These are phyloP conservation scores for Tromatobia lineatoria DNA, from an alignment of 2,888 invertebrate species.

Conservation along the genomic window DNA sequence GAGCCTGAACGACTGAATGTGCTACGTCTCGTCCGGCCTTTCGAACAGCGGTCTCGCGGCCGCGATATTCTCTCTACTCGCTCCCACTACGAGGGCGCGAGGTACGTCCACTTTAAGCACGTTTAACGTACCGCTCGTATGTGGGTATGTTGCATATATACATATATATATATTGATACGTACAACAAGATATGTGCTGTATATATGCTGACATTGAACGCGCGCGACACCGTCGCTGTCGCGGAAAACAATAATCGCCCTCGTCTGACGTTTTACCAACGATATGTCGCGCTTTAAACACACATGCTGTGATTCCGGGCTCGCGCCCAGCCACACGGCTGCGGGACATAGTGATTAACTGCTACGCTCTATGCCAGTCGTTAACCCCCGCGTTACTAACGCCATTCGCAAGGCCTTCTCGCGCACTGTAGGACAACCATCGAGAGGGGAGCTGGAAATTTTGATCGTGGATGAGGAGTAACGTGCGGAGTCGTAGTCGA, in stretches of 20 bases:
- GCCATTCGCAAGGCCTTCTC: slow-evolving; percentile 2
- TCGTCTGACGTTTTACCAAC: slow-evolving; percentile 12
- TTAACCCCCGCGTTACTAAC: slow-evolving; percentile 37
- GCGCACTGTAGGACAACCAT: not conserved
- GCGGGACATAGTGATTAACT: slow-evolving; percentile 24
- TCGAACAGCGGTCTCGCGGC: slow-evolving; percentile 62
- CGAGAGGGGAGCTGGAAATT: slow-evolving; percentile 4
- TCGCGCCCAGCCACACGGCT: slow-evolving; percentile 17
- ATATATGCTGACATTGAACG: slow-evolving; percentile 54
- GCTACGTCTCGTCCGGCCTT: slow-evolving; percentile 70
- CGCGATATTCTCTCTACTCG: slow-evolving; percentile 71
- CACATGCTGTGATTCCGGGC: not conserved
- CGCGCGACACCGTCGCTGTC: slow-evolving; percentile 15
- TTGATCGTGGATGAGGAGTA: not conserved
- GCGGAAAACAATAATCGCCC: slow-evolving; percentile 48
- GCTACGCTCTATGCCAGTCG: slow-evolving; percentile 41
- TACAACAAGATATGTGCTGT: not conserved
- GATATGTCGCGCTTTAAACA: slow-evolving; percentile 25
- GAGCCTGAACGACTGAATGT: slow-evolving; percentile 80
- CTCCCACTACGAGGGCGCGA: slow-evolving; percentile 61
- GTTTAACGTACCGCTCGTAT: slow-evolving; percentile 23
- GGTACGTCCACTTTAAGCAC: slow-evolving; percentile 38
- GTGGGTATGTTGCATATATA: not conserved
- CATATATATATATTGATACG: not conserved
- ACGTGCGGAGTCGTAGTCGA: not conserved